Evolutionary conservation across 2,888 invertebrate species (phyloP), one percentile per base, ranked within the genome.

Genomic region (Allolobophora icterica): DNA sequence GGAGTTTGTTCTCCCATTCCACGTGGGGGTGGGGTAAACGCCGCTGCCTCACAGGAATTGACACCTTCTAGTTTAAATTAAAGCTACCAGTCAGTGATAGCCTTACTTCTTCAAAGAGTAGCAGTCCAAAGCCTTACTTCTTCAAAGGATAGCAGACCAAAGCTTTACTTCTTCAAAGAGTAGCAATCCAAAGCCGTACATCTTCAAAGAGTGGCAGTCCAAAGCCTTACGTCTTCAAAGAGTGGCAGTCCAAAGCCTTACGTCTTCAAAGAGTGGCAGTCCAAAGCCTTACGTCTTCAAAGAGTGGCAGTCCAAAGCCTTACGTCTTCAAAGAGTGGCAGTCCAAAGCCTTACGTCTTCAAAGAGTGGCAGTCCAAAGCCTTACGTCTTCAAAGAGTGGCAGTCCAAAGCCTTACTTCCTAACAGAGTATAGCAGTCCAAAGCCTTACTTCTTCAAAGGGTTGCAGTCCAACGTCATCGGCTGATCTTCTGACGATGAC

Each of bases 401-500:
- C 38, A 38, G 38, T 38, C 38, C 38, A 38, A 38, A 3, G 38
- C 38, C 8, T n/a, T n/a, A n/a, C n/a, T n/a, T n/a, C n/a, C n/a
- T n/a, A n/a, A n/a, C n/a, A n/a, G n/a, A n/a, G n/a, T n/a, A n/a
- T 38, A 38, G 2, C 5, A 71, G 11, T 52, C 52, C n/a, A 71
- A n/a, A 71, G n/a, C 30, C 30, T 71, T n/a, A 71, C 71, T n/a
- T 71, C 71, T 71, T 71, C 71, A n/a, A n/a, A 71, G n/a, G 71
- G 71, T 13, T n/a, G 6, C n/a, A n/a, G 71, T n/a, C 71, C 71
- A n/a, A 11, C 30, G 30, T 8, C 8, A 30, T 71, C 30, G 8
- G n/a, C n/a, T 71, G 71, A 71, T 71, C 71, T 71, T 71, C n/a
- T 13, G 71, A 71, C 71, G 71, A 71, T 71, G 71, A 71, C 71